Percentiles rank a stretch among this genome's conserved stretches.
These are phyloP conservation scores for Myopa tessellatipennis DNA, from an alignment of 2,888 invertebrate genomes.

Conservation along the genomic window DNA sequence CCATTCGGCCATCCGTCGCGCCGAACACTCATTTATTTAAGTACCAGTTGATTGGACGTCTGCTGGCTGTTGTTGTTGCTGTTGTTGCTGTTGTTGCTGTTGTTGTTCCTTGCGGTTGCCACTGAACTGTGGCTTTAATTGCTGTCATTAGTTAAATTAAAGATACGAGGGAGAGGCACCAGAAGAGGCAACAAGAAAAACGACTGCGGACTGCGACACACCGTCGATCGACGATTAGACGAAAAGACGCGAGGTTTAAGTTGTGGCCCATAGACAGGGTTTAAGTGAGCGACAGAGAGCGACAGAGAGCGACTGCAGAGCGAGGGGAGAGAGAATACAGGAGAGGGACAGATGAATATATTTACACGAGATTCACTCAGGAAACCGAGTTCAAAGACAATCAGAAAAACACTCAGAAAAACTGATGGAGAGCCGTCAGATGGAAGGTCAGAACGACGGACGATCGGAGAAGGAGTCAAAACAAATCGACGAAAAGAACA, in stretches of 20 bases:
- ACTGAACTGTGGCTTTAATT: slow-evolving; percentile 22
- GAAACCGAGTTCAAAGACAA: neutral
- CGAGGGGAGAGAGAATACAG: neutral
- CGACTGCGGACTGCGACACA: neutral
- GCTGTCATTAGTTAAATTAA: slow-evolving; percentile 24
- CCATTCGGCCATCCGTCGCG: neutral
- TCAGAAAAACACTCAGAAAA: neutral
- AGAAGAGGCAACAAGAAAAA: neutral
- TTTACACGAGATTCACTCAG: neutral
- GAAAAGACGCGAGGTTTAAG: too few relatives aligned
- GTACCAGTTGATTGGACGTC: slow-evolving; percentile 11
- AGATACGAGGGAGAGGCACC: neutral
- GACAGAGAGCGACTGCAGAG: neutral
- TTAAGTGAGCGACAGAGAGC: neutral
- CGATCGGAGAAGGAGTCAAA: neutral
- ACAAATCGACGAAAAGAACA: too few relatives aligned
- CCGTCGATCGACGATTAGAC: neutral
- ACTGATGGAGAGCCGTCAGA: neutral
- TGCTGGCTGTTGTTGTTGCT: slow-evolving; percentile 9
- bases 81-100: neutral
- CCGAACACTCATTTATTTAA: slow-evolving; percentile 14
- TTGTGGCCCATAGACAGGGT: neutral
- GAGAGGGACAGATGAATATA: neutral
- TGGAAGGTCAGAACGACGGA: neutral
- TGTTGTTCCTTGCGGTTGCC: neutral